phyloP scores from a whole-genome alignment of 37 sponge, comb jelly and placozoan species.

The Chondrosia reniformis region DNA sequence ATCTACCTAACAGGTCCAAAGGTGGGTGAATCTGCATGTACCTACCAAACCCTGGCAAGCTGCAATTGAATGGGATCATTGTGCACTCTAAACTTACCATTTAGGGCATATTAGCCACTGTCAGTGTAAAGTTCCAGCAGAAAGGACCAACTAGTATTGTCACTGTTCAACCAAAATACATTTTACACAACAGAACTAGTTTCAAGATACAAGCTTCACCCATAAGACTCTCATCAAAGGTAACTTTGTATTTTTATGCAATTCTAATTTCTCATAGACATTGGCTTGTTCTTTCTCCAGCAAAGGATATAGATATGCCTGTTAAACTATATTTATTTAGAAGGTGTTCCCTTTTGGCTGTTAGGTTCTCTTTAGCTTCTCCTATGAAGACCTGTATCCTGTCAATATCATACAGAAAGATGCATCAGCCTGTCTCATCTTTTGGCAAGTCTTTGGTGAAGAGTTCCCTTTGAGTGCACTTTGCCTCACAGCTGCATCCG shows the following conservation, averaged over 20 bases:
- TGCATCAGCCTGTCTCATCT: conserved; percentile 10
- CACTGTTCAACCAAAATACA: conserved; percentile 2
- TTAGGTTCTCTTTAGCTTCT: conserved; percentile 13
- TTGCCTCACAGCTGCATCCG: not conserved
- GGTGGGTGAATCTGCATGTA: too few relatives aligned
- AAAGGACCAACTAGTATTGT: conserved; percentile 4
- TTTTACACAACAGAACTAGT: conserved; percentile 6
- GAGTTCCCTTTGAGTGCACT: conserved; percentile 1
- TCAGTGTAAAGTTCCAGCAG: not conserved
- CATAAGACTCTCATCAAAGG: conserved; percentile 19
- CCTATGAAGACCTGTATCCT: conserved; percentile 24
- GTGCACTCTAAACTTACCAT: too few relatives aligned
- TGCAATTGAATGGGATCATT: too few relatives aligned
- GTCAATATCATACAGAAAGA: not conserved
- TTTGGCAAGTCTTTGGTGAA: conserved; percentile 29
- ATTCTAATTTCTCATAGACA: not conserved
- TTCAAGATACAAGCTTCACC: conserved; percentile 8
- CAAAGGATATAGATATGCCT: too few relatives aligned
- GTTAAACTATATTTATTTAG: not conserved
- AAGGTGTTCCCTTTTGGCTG: not conserved
- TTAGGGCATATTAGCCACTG: conserved; percentile 6
- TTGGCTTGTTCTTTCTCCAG: not conserved
- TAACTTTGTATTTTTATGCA: not conserved
- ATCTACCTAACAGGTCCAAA: too few relatives aligned
- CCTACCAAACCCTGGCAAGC: too few relatives aligned